Percentiles rank a stretch among this genome's conserved stretches.
Conservation (phyloP, 2,888 invertebrate genomes). For the Tholera decimalis region DNA sequence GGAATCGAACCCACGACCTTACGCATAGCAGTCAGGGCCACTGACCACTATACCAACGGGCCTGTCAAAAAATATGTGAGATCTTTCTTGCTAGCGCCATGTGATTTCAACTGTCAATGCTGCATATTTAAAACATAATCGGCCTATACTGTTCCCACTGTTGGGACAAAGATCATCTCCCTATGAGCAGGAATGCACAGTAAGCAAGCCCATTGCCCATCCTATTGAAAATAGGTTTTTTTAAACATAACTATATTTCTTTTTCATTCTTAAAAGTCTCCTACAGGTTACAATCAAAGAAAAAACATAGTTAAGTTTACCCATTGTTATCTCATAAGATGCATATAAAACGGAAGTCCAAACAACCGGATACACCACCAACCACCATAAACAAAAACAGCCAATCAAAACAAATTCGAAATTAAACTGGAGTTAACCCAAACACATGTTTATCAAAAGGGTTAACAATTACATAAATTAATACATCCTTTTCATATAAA, state of each 20-base stretch:
- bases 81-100: constrained; percentile 21
- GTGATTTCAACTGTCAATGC: not conserved
- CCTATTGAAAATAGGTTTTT: too few relatives aligned
- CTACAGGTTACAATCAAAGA: not conserved
- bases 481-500: constrained; percentile 85
- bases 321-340: constrained; percentile 59
- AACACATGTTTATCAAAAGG: constrained; percentile 88
- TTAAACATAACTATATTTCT: too few relatives aligned
- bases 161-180: too few relatives aligned
- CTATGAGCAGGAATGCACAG: too few relatives aligned
- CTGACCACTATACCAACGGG: too few relatives aligned
- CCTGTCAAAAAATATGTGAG: constrained; percentile 52
- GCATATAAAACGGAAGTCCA: constrained; percentile 72
- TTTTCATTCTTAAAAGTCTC: not conserved
- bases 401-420: constrained; percentile 89
- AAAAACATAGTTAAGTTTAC: constrained; percentile 21
- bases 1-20: too few relatives aligned
- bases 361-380: constrained; percentile 80
- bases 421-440: constrained; percentile 85
- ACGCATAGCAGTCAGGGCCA: too few relatives aligned
- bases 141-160: too few relatives aligned
- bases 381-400: constrained; percentile 74
- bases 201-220: too few relatives aligned
- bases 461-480: constrained; percentile 90
- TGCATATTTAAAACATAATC: too few relatives aligned